These are phyloP conservation scores for Atrichornis clamosus DNA, from an alignment of 2,113 vertebrate species.

Conservation along the genomic window DNA sequence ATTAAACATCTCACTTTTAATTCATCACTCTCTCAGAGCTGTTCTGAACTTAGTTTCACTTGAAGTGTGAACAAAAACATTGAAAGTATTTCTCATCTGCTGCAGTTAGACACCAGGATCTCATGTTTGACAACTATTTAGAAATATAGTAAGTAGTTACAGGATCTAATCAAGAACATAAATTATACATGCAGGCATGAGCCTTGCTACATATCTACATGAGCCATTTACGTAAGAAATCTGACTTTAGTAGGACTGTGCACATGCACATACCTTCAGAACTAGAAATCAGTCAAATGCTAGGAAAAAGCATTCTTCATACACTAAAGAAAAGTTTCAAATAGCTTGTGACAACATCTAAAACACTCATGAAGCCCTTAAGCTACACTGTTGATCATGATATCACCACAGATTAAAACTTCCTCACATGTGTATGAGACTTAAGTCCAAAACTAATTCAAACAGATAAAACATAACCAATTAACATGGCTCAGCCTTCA, in stretches of 20 bases:
- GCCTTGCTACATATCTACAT: neutral
- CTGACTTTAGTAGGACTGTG: neutral
- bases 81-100: neutral
- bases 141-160: neutral
- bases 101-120: neutral
- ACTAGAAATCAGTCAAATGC: neutral
- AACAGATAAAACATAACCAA: neutral
- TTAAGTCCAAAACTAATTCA: neutral
- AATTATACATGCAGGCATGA: neutral
- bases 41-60: neutral
- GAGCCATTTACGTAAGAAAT: neutral
- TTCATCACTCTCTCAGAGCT: neutral
- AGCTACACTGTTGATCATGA: neutral
- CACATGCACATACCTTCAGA: neutral
- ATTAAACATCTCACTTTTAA: conserved; percentile 2
- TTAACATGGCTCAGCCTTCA: neutral
- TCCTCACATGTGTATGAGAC: neutral
- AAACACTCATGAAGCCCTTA: neutral
- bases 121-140: neutral
- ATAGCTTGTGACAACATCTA: neutral
- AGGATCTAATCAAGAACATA: neutral
- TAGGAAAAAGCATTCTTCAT: neutral
- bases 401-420: neutral
- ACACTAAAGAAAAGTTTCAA: neutral
- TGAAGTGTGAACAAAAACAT: neutral